phyloP scores from a whole-genome alignment of 2,888 invertebrate species.

The Cylloceria caligata region DNA sequence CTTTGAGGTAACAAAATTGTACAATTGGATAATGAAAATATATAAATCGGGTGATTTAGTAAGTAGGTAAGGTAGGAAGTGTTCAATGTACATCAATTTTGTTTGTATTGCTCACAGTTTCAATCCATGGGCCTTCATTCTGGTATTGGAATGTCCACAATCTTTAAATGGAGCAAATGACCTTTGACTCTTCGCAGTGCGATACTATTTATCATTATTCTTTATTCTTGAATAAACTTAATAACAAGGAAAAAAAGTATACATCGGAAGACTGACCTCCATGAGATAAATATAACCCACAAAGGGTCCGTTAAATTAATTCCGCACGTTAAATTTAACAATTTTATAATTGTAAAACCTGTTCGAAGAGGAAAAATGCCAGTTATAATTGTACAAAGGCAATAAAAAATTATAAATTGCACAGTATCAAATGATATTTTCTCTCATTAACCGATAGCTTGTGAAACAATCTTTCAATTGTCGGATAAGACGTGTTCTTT shows the following conservation, averaged over 20 bases:
- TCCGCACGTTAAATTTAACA: slow-evolving; percentile 3
- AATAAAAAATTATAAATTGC: not conserved
- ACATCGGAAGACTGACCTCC: slow-evolving; percentile 41
- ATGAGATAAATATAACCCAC: slow-evolving; percentile 33
- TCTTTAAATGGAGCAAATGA: slow-evolving; percentile 7
- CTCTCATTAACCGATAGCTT: not conserved
- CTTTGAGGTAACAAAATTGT: no score
- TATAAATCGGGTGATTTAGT: no score
- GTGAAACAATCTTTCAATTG: not conserved
- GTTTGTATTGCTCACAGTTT: not conserved
- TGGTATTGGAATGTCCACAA: not conserved
- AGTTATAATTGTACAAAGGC: not conserved
- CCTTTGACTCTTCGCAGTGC: slow-evolving; percentile 5
- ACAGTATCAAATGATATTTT: not conserved
- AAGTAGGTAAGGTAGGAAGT: no score
- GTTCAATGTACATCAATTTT: not conserved
- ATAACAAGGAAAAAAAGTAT: not conserved
- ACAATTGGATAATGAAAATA: no score
- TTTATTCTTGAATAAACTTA: slow-evolving; percentile 1
- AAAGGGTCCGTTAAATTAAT: slow-evolving; percentile 33
- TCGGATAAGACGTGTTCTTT: not conserved
- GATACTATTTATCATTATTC: slow-evolving; percentile 21
- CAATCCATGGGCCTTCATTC: not conserved
- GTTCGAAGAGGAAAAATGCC: slow-evolving; percentile 4
- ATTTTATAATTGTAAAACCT: no score